Percentiles rank a stretch among this genome's conserved stretches.
Conservation (phyloP, 2,113 vertebrate genomes). For the Spea bombifrons region DNA sequence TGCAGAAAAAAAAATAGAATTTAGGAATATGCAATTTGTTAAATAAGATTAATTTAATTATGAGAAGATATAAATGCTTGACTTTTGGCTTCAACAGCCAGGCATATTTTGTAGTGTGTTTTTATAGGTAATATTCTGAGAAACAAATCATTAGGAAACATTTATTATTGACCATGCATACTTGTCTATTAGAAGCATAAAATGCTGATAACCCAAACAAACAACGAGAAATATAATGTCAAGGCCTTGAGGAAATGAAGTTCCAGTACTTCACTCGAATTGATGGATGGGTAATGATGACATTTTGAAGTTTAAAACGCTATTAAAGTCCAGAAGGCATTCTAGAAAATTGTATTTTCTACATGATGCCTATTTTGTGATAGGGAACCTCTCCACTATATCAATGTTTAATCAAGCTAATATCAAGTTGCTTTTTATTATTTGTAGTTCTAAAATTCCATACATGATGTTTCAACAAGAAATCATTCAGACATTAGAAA, state of each 20-base stretch:
- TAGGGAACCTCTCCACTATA: conserved; percentile 49
- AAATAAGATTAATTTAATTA: background rate
- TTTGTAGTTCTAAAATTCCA: conserved; percentile 11
- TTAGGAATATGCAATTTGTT: background rate
- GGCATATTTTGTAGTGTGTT: background rate
- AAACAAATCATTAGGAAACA: conserved; percentile 50
- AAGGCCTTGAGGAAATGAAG: conserved; percentile 51
- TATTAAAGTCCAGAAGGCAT: conserved; percentile 48
- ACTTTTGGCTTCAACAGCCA: background rate
- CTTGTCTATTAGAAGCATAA: conserved; percentile 53
- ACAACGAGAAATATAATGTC: conserved; percentile 52
- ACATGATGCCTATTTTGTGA: conserved; percentile 36
- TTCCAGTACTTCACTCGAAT: conserved; percentile 54
- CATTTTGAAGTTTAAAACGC: conserved; percentile 51
- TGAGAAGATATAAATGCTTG: background rate
- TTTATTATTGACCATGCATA: conserved; percentile 44
- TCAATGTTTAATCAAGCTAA: conserved; percentile 54
- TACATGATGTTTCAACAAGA: conserved; percentile 27
- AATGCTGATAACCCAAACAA: conserved; percentile 56
- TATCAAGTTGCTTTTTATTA: conserved; percentile 51
- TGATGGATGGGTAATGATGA: conserved; percentile 53
- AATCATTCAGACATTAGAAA: conserved; percentile 49
- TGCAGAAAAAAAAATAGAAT: background rate
- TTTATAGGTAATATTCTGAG: background rate
- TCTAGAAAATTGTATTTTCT: conserved; percentile 33